A percentile compares a stretch with the other conserved stretches of the same genome.
phyloP scores from a whole-genome alignment of 2,888 invertebrate species.

The Monochamus alternatus region DNA sequence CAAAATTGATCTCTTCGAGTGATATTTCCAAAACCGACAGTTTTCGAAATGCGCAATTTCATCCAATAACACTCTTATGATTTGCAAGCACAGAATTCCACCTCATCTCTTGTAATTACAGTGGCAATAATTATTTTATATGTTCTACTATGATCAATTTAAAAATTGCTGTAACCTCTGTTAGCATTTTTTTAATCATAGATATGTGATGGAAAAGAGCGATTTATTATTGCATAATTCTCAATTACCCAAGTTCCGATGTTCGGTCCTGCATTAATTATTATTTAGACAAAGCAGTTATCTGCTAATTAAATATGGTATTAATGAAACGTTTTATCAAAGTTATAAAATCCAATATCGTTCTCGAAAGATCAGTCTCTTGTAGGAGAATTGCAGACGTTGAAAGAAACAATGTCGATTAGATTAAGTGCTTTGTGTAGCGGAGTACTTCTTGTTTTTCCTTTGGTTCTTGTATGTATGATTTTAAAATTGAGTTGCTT shows the following conservation, averaged over 20 bases:
- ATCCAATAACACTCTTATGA: too few species aligned
- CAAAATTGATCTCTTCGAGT: too few species aligned
- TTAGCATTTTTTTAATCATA: too few species aligned
- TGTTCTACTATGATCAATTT: too few species aligned
- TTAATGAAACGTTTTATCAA: slow-evolving; percentile 23
- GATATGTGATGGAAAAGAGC: too few species aligned
- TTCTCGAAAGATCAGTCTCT: slow-evolving; percentile 9
- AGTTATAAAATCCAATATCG: slow-evolving; percentile 14
- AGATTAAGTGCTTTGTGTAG: neutral
- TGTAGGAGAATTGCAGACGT: neutral
- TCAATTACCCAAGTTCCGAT: neutral
- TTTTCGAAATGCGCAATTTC: too few species aligned
- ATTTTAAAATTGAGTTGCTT: neutral
- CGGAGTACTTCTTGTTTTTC: neutral
- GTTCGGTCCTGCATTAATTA: neutral
- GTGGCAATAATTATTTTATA: too few species aligned
- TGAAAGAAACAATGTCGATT: slow-evolving; percentile 14
- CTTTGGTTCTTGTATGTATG: neutral
- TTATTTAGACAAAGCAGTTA: neutral
- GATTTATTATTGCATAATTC: neutral
- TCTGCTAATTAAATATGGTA: slow-evolving; percentile 11
- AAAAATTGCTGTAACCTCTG: too few species aligned
- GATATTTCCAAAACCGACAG: too few species aligned
- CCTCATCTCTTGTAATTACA: too few species aligned
- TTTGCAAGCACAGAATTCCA: too few species aligned